Evolutionary conservation across 2,888 invertebrate species (phyloP).

Genomic region (Lithophane leautieri): DNA sequence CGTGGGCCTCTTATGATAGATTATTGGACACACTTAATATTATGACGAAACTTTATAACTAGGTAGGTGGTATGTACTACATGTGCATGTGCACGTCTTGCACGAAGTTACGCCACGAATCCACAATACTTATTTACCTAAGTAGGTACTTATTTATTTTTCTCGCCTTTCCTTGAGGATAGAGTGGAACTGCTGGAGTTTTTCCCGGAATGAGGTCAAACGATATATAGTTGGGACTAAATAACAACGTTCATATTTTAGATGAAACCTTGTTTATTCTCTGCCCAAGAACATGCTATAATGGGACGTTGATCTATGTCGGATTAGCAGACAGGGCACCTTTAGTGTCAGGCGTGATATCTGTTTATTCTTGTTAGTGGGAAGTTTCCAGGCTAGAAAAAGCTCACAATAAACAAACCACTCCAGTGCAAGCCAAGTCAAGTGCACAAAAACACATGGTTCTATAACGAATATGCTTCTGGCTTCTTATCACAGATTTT

Average conservation of each 20-base stretch:
- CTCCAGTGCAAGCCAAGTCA: conserved; percentile 25
- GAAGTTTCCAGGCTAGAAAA: conserved; percentile 18
- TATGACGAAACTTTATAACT: conserved; percentile 1
- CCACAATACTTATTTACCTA: conserved; percentile 16
- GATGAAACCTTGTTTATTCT: conserved; percentile 32
- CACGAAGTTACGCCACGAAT: conserved; percentile 11
- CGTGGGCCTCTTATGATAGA: conserved; percentile 8
- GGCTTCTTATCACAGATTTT: not conserved
- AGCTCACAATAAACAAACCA: conserved; percentile 32
- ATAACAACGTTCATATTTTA: conserved; percentile 39
- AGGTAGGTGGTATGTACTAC: not conserved
- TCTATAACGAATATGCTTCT: not conserved
- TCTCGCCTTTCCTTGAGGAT: conserved; percentile 15
- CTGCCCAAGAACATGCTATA: conserved; percentile 37
- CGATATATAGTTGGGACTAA: conserved; percentile 9
- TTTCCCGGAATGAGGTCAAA: conserved; percentile 53
- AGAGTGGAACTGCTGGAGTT: conserved; percentile 15
- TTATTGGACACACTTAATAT: conserved; percentile 7
- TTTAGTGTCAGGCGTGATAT: conserved; percentile 11
- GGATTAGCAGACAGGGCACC: conserved; percentile 32
- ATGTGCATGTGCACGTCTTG: conserved; percentile 17
- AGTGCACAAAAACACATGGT: conserved; percentile 10
- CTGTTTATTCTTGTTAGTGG: conserved; percentile 28
- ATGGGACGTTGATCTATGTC: conserved; percentile 11
- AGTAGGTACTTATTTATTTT: conserved; percentile 10